Conservation (phyloP, 2,888 invertebrate species). For the Nymphalis urticae region DNA sequence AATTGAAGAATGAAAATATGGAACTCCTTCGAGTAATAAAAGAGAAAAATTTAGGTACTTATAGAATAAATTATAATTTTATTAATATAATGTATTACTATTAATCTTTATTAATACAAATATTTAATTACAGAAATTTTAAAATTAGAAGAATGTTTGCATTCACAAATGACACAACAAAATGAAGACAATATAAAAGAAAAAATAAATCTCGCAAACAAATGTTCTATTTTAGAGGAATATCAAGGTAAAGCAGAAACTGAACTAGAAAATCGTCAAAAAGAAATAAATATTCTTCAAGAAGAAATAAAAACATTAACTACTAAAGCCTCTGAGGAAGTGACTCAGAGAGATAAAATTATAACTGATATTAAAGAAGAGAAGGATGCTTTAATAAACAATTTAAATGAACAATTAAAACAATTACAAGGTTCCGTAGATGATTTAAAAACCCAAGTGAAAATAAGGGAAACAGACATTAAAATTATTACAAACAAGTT, state of each 20-base stretch:
- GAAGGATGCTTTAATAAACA: slow-evolving; percentile 49
- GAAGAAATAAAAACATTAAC: slow-evolving; percentile 34
- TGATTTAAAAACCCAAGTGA: slow-evolving; percentile 47
- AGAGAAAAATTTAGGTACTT: slow-evolving; percentile 53
- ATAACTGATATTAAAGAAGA: slow-evolving; percentile 46
- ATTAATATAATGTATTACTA: neutral
- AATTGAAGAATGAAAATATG: slow-evolving; percentile 42
- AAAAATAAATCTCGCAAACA: slow-evolving; percentile 50
- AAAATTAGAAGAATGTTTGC: slow-evolving; percentile 51
- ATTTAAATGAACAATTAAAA: slow-evolving; percentile 52
- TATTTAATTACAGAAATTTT: slow-evolving; percentile 52
- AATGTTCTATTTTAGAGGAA: slow-evolving; percentile 56
- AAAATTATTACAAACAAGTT: slow-evolving; percentile 46
- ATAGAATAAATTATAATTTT: slow-evolving; percentile 11
- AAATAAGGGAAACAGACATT: slow-evolving; percentile 43
- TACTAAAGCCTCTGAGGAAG: slow-evolving; percentile 18
- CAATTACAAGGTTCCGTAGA: slow-evolving; percentile 51
- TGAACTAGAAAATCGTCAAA: slow-evolving; percentile 52
- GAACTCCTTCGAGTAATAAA: slow-evolving; percentile 42
- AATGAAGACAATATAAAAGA: slow-evolving; percentile 49
- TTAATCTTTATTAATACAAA: neutral
- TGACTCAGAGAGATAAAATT: slow-evolving; percentile 34
- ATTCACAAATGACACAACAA: slow-evolving; percentile 49
- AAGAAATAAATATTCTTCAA: slow-evolving; percentile 47
- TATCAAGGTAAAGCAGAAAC: slow-evolving; percentile 56